Conservation (phyloP, 2,888 invertebrate genomes). For the Lucinisca nassula region DNA sequence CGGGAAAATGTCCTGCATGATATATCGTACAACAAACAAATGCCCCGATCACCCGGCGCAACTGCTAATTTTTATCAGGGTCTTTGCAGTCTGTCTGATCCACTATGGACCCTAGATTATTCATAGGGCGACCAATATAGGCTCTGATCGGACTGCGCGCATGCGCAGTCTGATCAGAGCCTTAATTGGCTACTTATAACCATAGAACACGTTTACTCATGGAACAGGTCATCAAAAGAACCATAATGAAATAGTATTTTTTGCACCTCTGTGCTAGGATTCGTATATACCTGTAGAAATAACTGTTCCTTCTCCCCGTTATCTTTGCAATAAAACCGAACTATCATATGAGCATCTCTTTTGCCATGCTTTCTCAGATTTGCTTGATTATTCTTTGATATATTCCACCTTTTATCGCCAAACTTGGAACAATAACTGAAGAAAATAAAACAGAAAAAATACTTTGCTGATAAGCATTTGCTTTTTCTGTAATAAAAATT, state of each 20-base stretch:
- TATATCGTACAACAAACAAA: too few relatives aligned
- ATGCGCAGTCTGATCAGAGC: too few relatives aligned
- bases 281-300: not conserved
- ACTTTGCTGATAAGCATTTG: not conserved
- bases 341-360: not conserved
- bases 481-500: not conserved
- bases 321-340: not conserved
- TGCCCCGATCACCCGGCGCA: too few relatives aligned
- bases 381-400: slow-evolving; percentile 4
- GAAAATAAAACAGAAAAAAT: not conserved
- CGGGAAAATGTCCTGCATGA: too few relatives aligned
- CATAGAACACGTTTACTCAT: too few relatives aligned
- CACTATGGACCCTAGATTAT: too few relatives aligned
- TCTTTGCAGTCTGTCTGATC: too few relatives aligned
- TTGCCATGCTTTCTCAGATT: not conserved
- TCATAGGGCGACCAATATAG: too few relatives aligned
- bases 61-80: too few relatives aligned
- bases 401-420: slow-evolving; percentile 4
- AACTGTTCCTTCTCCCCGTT: not conserved
- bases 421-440: not conserved
- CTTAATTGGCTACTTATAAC: too few relatives aligned
- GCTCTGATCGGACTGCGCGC: too few relatives aligned
- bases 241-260: slow-evolving; percentile 1
- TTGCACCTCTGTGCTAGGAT: not conserved
- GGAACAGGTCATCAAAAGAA: too few relatives aligned